phyloP scores from a whole-genome alignment of 2,797 vertebrate genomes.

The Gymnodraco acuticeps region DNA sequence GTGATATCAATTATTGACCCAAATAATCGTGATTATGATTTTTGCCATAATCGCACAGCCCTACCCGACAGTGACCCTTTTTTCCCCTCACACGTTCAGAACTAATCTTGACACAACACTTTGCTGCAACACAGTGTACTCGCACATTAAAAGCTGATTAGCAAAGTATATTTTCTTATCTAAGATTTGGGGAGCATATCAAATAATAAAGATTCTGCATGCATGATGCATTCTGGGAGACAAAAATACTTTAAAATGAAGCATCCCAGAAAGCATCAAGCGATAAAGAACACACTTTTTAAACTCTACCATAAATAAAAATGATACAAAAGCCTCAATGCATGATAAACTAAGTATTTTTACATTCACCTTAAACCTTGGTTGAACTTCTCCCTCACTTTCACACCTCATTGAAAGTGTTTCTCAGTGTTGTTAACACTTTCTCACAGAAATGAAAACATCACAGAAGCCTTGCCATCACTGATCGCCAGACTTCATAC shows the following conservation, averaged over 20 bases:
- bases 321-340: neutral
- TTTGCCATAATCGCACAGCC: too few species aligned
- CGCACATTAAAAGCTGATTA: neutral
- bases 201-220: too few species aligned
- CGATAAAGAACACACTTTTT: neutral
- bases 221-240: too few species aligned
- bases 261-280: neutral
- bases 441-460: conserved; percentile 13
- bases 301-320: neutral
- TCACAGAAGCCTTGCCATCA: conserved; percentile 8
- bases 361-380: neutral
- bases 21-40: too few species aligned
- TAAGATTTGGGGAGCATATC: neutral
- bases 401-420: conserved; percentile 1
- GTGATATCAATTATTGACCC: too few species aligned
- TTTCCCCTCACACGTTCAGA: neutral
- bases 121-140: neutral
- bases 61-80: neutral
- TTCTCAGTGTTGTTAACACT: neutral
- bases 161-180: neutral
- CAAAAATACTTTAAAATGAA: too few species aligned
- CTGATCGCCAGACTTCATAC: conserved; percentile 26
- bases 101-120: conserved; percentile 4
- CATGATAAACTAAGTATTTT: neutral
- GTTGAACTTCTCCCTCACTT: neutral